Base-by-base conservation (phyloP, 1,140 invertebrate species). In the Scaptomyza graminum region DNA sequence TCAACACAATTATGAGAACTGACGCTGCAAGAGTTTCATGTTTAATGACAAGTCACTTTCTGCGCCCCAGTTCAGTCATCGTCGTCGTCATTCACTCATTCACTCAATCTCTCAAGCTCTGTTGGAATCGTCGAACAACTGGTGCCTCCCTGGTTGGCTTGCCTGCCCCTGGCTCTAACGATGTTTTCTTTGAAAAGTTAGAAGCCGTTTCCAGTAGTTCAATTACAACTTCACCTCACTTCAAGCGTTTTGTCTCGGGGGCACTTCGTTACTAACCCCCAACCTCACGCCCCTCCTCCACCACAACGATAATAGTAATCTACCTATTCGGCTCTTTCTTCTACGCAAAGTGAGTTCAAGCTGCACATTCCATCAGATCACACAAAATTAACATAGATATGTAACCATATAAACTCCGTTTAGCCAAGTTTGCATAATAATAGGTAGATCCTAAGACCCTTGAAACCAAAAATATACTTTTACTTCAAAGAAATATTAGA, bases 1-100 rank as follows among this genome's bases (percentile, higher is more conserved):
- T 88, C 79, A 87, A 87, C 83, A 87, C 83, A 87, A 89, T 87
- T 87, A 87, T 87, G 83, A 87, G 83, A 87, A 87, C 84, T 89
- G 83, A 83, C 83, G 83, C 69, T 88, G 83, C 83, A 88, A 85
- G 82, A 85, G 83, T 85, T 85, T 88, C 84, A 76, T 88, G 83
- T 81, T 87, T 88, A 87, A 88, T 84, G 79, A 76, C 83, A 88
- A 87, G 83, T 88, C 83, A 88, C 83, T 87, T 87, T 87, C 79
- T 83, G 83, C 83, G 79, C 79, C 83, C 83, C 84, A 87, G 83
- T 87, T 88, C 78, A 83, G 51, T 76, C 73, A 73, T 80, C 83
- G 51, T 76, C 73, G 69, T 80, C 83, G 74, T 88, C 78, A 82
- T 81, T 82, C 71, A 50, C 15, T 49, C 46, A 37, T 18, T 18